Evolutionary conservation across 2,888 invertebrate genomes (phyloP).

Genomic region (Cerastis leucographa): DNA sequence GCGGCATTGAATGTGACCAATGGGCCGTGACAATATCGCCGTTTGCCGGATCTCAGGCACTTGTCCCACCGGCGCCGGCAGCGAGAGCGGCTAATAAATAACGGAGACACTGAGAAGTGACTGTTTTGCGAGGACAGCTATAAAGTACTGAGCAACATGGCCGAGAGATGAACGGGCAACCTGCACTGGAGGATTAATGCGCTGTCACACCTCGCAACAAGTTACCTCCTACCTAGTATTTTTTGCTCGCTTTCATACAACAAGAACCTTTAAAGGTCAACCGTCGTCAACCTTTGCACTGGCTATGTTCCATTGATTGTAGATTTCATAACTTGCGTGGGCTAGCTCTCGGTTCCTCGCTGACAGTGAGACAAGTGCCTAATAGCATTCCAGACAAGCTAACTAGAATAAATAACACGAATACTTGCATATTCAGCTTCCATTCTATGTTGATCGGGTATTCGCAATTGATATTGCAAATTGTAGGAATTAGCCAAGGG

Average conservation of each 20-base stretch:
- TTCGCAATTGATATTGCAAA: slow-evolving; percentile 53
- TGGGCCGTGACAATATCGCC: slow-evolving; percentile 77
- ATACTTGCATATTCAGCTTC: slow-evolving; percentile 46
- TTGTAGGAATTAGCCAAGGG: slow-evolving; percentile 49
- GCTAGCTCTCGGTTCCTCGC: slow-evolving; percentile 22
- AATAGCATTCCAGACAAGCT: slow-evolving; percentile 56
- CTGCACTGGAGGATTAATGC: slow-evolving; percentile 29
- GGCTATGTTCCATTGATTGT: slow-evolving; percentile 1
- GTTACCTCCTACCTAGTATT: slow-evolving; percentile 2
- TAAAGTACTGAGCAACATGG: slow-evolving; percentile 34
- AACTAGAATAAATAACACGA: slow-evolving; percentile 45
- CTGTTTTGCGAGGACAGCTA: slow-evolving; percentile 27
- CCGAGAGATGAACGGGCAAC: slow-evolving; percentile 42
- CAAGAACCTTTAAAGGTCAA: slow-evolving; percentile 12
- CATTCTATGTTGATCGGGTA: slow-evolving; percentile 52
- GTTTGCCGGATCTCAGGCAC: slow-evolving; percentile 61
- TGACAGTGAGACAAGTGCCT: slow-evolving; percentile 30
- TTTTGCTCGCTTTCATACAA: slow-evolving; percentile 27
- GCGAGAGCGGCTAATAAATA: slow-evolving; percentile 38
- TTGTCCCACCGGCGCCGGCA: slow-evolving; percentile 47
- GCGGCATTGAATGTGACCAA: slow-evolving; percentile 81
- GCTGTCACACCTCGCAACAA: slow-evolving; percentile 40
- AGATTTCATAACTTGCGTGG: slow-evolving; percentile 8
- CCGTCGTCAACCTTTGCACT: slow-evolving; percentile 19
- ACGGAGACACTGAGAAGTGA: slow-evolving; percentile 29